Evolutionary conservation across 2,888 invertebrate genomes (phyloP).

Genomic region (Orthonevra nobilis): DNA sequence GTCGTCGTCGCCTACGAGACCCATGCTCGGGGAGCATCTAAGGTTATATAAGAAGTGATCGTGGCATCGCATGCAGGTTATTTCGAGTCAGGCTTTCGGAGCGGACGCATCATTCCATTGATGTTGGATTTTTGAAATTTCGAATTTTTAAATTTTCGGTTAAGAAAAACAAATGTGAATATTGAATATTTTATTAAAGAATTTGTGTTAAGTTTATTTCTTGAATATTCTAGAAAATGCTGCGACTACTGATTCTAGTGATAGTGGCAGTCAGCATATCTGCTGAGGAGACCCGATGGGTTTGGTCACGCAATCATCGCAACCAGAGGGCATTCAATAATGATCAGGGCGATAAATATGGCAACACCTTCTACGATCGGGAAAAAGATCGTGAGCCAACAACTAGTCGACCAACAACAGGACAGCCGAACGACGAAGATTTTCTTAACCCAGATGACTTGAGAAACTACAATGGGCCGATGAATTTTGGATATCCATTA

Average conservation of each 20-base stretch:
- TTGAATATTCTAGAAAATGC: conserved; percentile 38
- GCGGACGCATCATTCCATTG: conserved; percentile 32
- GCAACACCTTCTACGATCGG: conserved; percentile 65
- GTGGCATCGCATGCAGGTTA: conserved; percentile 38
- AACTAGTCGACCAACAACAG: conserved; percentile 75
- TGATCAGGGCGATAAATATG: conserved; percentile 62
- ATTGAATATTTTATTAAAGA: background rate
- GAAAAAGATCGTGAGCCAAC: conserved; percentile 76
- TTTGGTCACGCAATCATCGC: conserved; percentile 74
- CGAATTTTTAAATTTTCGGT: conserved; percentile 10
- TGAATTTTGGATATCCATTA: conserved; percentile 61
- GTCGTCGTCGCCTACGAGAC: background rate
- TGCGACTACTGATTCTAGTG: conserved; percentile 15
- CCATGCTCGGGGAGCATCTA: background rate
- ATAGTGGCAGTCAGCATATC: conserved; percentile 38
- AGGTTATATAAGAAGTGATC: conserved; percentile 61
- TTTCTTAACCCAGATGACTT: conserved; percentile 78
- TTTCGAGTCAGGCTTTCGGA: conserved; percentile 37
- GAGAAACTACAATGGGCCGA: conserved; percentile 72
- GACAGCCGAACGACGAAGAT: conserved; percentile 76
- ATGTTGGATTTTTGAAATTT: background rate
- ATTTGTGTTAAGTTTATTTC: background rate
- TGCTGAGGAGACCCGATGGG: conserved; percentile 75
- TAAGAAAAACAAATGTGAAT: conserved; percentile 20
- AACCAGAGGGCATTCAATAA: conserved; percentile 73